phyloP scores from a whole-genome alignment of 2,113 vertebrate species.

The Colius striatus region DNA sequence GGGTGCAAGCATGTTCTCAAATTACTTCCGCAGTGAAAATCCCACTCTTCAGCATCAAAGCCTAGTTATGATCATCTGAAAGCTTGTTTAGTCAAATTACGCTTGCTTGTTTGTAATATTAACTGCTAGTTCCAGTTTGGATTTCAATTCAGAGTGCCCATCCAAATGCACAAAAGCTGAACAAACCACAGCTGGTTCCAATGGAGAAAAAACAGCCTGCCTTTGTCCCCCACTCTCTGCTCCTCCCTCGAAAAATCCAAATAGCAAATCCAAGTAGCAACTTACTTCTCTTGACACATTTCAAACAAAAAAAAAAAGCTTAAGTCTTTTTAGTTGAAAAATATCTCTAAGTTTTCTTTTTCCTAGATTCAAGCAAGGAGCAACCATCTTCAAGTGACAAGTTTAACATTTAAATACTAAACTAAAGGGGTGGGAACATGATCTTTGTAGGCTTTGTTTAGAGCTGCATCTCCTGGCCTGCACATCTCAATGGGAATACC shows the following conservation, averaged over 20 bases:
- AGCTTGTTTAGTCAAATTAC: slow-evolving; percentile 47
- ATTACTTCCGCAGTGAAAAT: slow-evolving; percentile 39
- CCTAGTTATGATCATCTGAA: slow-evolving; percentile 1
- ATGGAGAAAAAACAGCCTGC: not conserved
- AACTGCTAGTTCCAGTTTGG: slow-evolving; percentile 51
- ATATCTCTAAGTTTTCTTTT: not conserved
- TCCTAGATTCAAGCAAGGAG: not conserved
- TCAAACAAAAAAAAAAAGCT: not conserved
- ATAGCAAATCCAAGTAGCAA: not conserved
- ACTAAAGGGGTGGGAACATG: not conserved
- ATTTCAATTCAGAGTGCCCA: slow-evolving; percentile 40
- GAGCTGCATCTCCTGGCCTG: not conserved
- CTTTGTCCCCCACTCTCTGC: not conserved
- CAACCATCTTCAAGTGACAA: not conserved
- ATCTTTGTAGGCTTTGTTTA: not conserved
- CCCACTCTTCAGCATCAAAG: slow-evolving; percentile 43
- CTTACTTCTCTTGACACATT: not conserved
- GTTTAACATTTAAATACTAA: not conserved
- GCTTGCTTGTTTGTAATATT: slow-evolving; percentile 6
- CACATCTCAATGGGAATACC: not conserved
- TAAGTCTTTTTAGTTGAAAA: not conserved
- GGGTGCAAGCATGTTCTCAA: slow-evolving; percentile 33
- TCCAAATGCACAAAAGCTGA: not conserved
- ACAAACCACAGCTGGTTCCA: slow-evolving; percentile 49
- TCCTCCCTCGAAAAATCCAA: not conserved